These are phyloP conservation scores for Mallotus villosus DNA, from an alignment of 2,797 vertebrate species.

Conservation along the genomic window DNA sequence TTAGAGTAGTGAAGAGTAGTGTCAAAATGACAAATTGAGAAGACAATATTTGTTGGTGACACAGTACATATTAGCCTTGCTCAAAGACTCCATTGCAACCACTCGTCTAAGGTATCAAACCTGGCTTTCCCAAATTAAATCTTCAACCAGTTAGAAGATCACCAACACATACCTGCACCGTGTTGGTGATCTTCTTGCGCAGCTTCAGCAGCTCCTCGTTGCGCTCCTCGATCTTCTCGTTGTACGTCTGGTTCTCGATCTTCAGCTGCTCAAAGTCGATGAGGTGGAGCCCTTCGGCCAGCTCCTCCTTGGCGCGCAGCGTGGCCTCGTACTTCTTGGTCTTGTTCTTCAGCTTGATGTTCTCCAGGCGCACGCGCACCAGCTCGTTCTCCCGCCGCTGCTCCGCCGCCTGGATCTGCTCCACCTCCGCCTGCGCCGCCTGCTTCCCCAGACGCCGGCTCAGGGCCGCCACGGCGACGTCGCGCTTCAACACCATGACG, in stretches of 20 bases:
- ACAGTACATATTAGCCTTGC: no score
- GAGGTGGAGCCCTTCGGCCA: conserved; percentile 52
- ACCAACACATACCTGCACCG: conserved; percentile 55
- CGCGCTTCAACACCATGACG: conserved; percentile 66
- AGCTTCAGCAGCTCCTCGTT: conserved; percentile 72
- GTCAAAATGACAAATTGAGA: no score
- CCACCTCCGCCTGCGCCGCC: conserved; percentile 57
- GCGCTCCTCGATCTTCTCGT: conserved; percentile 64
- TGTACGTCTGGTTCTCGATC: conserved; percentile 74
- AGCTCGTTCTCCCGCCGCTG: conserved; percentile 65
- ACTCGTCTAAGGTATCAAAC: no score
- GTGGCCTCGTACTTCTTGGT: conserved; percentile 57
- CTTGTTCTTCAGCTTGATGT: conserved; percentile 71
- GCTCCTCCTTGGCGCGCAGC: conserved; percentile 55
- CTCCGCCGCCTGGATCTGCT: conserved; percentile 46
- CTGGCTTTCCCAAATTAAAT: no score
- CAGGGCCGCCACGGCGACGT: conserved; percentile 55
- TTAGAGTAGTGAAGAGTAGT: no score
- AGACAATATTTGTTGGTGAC: no score
- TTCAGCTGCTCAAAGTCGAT: conserved; percentile 74
- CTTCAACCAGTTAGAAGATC: no score
- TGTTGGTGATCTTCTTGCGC: conserved; percentile 60
- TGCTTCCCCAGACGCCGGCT: conserved; percentile 59
- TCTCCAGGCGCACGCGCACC: conserved; percentile 64
- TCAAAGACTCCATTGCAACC: no score